A percentile compares a stretch with the other conserved stretches of the same genome.
Conservation (phyloP, 2,888 invertebrate genomes). For the Dicyrtomina minuta region DNA sequence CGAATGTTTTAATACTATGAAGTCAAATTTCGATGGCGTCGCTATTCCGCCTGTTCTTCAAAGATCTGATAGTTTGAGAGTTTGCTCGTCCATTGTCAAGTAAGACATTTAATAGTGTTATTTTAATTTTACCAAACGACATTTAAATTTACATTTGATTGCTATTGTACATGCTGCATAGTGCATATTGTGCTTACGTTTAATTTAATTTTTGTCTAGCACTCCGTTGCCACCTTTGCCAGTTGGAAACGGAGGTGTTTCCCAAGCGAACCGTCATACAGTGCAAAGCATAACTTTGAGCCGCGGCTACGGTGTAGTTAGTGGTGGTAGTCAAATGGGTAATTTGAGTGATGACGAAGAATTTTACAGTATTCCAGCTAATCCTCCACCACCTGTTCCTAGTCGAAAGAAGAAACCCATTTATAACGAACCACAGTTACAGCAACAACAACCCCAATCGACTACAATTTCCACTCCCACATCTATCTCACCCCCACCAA, state of each 20-base stretch:
- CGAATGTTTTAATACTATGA: constrained; percentile 81
- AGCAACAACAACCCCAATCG: background rate
- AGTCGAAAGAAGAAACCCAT: constrained; percentile 33
- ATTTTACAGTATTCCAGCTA: constrained; percentile 70
- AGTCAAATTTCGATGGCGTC: constrained; percentile 63
- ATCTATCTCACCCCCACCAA: constrained; percentile 9
- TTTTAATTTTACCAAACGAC: background rate
- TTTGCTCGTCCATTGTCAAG: constrained; percentile 22
- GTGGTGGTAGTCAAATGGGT: constrained; percentile 15
- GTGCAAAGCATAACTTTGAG: too few relatives aligned
- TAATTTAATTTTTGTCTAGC: constrained; percentile 58
- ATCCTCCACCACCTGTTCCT: constrained; percentile 47
- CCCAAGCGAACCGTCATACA: too few relatives aligned
- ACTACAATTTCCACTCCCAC: too few relatives aligned
- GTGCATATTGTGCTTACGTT: too few relatives aligned
- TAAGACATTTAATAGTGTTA: constrained; percentile 34
- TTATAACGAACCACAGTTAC: too few relatives aligned
- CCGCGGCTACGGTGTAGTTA: constrained; percentile 19
- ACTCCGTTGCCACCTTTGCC: constrained; percentile 81
- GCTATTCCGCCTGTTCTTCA: constrained; percentile 21
- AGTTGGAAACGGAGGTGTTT: constrained; percentile 60
- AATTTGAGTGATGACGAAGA: constrained; percentile 63
- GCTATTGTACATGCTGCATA: too few relatives aligned
- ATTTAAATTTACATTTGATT: too few relatives aligned
- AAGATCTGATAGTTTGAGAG: constrained; percentile 15